Base-by-base conservation (phyloP, 2,888 invertebrate species). In the Megamerina dolium region DNA sequence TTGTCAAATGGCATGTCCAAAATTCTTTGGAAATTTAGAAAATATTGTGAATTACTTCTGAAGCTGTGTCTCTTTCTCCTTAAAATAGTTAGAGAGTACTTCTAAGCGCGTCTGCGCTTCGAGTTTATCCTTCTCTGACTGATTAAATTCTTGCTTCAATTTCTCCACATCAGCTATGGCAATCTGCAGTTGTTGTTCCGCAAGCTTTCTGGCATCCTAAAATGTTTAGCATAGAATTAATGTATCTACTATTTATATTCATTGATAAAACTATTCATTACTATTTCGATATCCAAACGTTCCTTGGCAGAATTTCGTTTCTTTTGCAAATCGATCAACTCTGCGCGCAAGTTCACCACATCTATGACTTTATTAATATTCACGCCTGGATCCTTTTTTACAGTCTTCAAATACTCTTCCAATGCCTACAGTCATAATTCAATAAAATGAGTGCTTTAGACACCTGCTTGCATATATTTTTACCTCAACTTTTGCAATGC, bases 21-120 rank as follows among this genome's bases (percentile, higher is more conserved):
- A n/a, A n/a, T n/a, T n/a, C n/a, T n/a, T n/a, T n/a, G n/a, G n/a
- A n/a, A n/a, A n/a, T n/a, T n/a, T n/a, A n/a, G n/a, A 35, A 9
- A 8, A n/a, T 10, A 36, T 29, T 39, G 23, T 31, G 26, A 75
- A 75, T 74, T 76, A 91, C 87, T 89, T 91, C 73, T 91, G 82
- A 36, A 92, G 74, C 69, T 91, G 86, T 12, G 82, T 77, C 70
- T 93, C 93, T 57, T 88, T 85, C 52, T 93, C 90, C 61, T 91
- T 88, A 73, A 93, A 93, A 69, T 92, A 93, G 61, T 83, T 85
- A 1, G 87, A 85, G 30, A 94, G 74, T 2, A 93, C 91, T 62
- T 88, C 87, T 2, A 93, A 76, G 57, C 87, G 81, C 1, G 89
- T 91, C 56, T 82, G 77, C 0, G 89, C 85, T 64, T 92, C 91